These are phyloP conservation scores for Petrolisthes cinctipes DNA, from an alignment of 2,888 invertebrate species.

Conservation along the genomic window DNA sequence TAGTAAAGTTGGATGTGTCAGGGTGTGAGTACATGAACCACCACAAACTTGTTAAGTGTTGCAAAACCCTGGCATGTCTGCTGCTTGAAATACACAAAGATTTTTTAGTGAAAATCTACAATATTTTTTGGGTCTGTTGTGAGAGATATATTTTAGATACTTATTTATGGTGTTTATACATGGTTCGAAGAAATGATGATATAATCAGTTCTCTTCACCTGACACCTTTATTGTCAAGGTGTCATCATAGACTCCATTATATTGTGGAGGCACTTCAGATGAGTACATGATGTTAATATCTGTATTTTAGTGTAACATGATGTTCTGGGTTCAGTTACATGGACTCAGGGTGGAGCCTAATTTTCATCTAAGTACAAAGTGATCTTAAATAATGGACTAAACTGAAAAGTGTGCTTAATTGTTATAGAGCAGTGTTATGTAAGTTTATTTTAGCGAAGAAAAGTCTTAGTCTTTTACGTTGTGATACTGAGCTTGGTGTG, in stretches of 20 bases:
- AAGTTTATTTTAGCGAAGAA: conserved; percentile 59
- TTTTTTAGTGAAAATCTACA: conserved; percentile 38
- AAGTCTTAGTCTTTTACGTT: conserved; percentile 60
- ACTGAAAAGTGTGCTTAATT: conserved; percentile 62
- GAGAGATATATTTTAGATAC: conserved; percentile 63
- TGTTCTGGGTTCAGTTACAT: conserved; percentile 45
- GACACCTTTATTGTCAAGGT: conserved; percentile 39
- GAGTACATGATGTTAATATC: conserved; percentile 31
- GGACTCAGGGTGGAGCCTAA: conserved; percentile 52
- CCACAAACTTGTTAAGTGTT: conserved; percentile 39
- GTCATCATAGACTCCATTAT: conserved; percentile 34
- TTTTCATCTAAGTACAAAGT: conserved; percentile 63
- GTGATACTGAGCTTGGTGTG: conserved; percentile 60
- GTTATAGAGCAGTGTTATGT: conserved; percentile 57
- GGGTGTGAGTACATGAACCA: conserved; percentile 40
- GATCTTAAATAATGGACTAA: conserved; percentile 55
- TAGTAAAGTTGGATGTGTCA: conserved; percentile 45
- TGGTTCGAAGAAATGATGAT: conserved; percentile 38
- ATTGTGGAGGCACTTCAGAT: conserved; percentile 34
- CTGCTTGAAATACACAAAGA: conserved; percentile 52
- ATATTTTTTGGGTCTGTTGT: conserved; percentile 56
- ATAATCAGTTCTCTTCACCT: conserved; percentile 40
- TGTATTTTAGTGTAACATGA: conserved; percentile 29
- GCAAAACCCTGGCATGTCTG: conserved; percentile 29
- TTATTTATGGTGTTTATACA: conserved; percentile 62